These are phyloP conservation scores for Astreopora myriophthalma DNA, from an alignment of 64 coral and sea anemone species.

Conservation along the genomic window DNA sequence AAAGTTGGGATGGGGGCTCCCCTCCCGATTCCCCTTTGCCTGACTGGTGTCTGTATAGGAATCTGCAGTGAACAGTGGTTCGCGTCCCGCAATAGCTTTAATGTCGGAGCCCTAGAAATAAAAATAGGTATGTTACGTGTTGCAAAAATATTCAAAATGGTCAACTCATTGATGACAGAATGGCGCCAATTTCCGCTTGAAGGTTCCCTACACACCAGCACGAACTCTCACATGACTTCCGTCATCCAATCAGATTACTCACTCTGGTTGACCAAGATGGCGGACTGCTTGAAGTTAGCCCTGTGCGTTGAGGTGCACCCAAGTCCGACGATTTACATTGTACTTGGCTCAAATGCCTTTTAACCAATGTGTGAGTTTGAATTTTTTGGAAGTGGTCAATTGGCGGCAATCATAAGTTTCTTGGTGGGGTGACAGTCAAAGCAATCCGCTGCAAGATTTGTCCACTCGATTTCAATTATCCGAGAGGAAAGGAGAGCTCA, in stretches of 20 bases:
- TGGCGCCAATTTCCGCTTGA: constrained; percentile 37
- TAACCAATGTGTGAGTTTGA: constrained; percentile 29
- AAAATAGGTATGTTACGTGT: neutral
- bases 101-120: no score
- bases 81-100: no score
- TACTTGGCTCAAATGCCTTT: constrained; percentile 15
- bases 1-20: no score
- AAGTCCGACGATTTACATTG: constrained; percentile 30
- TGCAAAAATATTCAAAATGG: neutral
- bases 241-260: constrained; percentile 62
- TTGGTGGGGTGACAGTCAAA: neutral
- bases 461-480: neutral
- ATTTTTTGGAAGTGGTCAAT: constrained; percentile 26
- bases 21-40: no score
- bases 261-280: constrained; percentile 78
- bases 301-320: constrained; percentile 61
- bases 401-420: neutral
- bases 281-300: constrained; percentile 85
- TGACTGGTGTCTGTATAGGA: no score
- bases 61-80: no score
- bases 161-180: neutral
- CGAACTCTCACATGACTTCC: constrained; percentile 68
- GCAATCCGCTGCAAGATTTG: neutral
- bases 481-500: neutral
- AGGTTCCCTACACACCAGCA: neutral